Conservation (phyloP, 2,888 invertebrate species). For the Amphipyra berbera region DNA sequence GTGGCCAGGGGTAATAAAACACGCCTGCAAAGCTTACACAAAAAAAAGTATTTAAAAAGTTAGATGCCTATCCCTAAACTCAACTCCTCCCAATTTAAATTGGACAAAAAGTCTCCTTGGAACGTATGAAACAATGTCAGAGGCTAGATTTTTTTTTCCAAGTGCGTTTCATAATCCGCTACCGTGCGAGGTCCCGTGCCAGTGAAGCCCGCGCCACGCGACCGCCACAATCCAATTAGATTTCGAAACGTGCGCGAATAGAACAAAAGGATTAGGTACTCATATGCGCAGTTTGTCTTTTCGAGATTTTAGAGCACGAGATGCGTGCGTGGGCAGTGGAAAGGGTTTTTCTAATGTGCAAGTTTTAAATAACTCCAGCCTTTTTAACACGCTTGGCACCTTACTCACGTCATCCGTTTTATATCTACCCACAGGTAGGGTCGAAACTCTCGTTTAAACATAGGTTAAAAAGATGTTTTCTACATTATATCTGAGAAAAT, state of each 20-base stretch:
- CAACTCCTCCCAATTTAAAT: too few species aligned
- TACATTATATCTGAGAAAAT: too few species aligned
- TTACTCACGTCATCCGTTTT: too few species aligned
- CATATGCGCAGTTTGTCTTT: slow-evolving; percentile 62
- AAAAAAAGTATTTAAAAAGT: too few species aligned
- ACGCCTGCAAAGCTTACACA: too few species aligned
- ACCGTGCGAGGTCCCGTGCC: slow-evolving; percentile 68
- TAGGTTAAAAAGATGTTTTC: too few species aligned
- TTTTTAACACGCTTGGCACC: too few species aligned
- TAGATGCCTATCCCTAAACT: too few species aligned
- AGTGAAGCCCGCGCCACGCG: slow-evolving; percentile 74
- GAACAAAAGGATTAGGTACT: slow-evolving; percentile 66
- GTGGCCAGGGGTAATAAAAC: too few species aligned
- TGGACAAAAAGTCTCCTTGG: neutral
- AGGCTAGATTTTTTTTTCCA: slow-evolving; percentile 37
- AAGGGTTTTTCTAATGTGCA: neutral
- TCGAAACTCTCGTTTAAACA: too few species aligned
- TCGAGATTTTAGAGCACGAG: slow-evolving; percentile 62
- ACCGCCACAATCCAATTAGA: slow-evolving; percentile 73
- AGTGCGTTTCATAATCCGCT: slow-evolving; percentile 53
- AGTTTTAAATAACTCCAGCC: too few species aligned
- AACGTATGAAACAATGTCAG: slow-evolving; percentile 11
- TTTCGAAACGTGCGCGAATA: slow-evolving; percentile 65
- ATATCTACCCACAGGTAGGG: too few species aligned
- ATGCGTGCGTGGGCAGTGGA: slow-evolving; percentile 20